phyloP scores from a whole-genome alignment of 1,140 invertebrate species.

The Zaprionus tsacasi region DNA sequence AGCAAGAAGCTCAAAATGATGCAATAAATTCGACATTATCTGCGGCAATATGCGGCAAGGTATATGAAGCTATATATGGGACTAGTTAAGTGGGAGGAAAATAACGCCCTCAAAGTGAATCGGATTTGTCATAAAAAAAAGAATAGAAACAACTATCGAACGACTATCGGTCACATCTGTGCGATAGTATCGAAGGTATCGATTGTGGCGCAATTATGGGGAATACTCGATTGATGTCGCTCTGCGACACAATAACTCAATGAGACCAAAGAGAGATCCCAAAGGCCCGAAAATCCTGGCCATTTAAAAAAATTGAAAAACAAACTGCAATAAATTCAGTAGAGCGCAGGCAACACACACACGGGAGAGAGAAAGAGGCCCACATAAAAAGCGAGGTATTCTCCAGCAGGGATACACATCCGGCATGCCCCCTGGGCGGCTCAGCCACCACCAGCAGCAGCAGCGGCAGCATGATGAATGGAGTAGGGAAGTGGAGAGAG shows the following conservation, averaged over 20 bases:
- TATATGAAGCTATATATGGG: conserved; percentile 1
- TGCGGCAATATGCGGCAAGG: conserved; percentile 65
- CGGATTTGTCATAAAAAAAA: background rate
- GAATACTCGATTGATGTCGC: conserved; percentile 29
- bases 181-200: conserved; percentile 5
- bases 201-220: conserved; percentile 26
- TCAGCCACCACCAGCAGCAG: background rate
- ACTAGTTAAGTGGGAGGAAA: background rate
- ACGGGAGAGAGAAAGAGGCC: conserved; percentile 1
- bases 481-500: conserved; percentile 3
- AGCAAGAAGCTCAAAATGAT: conserved; percentile 71
- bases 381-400: conserved; percentile 26
- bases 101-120: background rate
- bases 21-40: conserved; percentile 83
- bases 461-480: conserved; percentile 11
- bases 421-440: conserved; percentile 52
- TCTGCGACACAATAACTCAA: conserved; percentile 57
- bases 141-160: background rate
- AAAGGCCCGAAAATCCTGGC: conserved; percentile 38
- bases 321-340: conserved; percentile 77
- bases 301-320: conserved; percentile 80
- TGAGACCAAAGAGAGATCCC: background rate
- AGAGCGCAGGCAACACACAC: conserved; percentile 48
- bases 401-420: conserved; percentile 52
- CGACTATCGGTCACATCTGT: background rate